Conservation (phyloP, 2,888 invertebrate genomes). For the Drosophila melanosoma region DNA sequence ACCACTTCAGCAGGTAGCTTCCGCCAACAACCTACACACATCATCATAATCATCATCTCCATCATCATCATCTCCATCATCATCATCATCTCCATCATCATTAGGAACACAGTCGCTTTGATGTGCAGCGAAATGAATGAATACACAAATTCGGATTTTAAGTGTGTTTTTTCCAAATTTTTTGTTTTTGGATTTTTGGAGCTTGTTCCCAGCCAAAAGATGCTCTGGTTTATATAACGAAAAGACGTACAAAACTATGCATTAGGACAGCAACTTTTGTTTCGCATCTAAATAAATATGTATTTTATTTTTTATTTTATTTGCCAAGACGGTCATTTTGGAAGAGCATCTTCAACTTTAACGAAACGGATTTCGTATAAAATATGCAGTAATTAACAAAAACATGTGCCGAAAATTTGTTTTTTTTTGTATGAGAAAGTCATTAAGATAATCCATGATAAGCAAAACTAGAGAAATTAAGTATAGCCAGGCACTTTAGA, state of each 20-base stretch:
- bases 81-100: slow-evolving; percentile 19
- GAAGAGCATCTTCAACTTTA: slow-evolving; percentile 7
- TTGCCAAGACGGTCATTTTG: slow-evolving; percentile 18
- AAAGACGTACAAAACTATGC: slow-evolving; percentile 35
- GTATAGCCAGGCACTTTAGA: neutral
- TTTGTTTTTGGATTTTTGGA: slow-evolving; percentile 14
- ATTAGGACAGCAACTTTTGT: slow-evolving; percentile 41
- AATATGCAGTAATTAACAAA: slow-evolving; percentile 14
- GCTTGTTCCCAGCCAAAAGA: slow-evolving; percentile 16
- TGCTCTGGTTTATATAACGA: slow-evolving; percentile 62
- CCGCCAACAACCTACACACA: slow-evolving; percentile 51
- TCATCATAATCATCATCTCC: neutral
- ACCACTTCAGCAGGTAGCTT: slow-evolving; percentile 29
- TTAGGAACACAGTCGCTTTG: slow-evolving; percentile 31
- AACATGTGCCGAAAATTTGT: slow-evolving; percentile 22
- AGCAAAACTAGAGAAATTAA: neutral
- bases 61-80: slow-evolving; percentile 13
- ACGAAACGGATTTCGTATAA: slow-evolving; percentile 15
- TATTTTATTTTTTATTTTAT: slow-evolving; percentile 56
- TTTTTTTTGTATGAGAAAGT: neutral
- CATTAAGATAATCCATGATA: neutral
- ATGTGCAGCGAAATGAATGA: slow-evolving; percentile 52
- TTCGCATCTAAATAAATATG: slow-evolving; percentile 61
- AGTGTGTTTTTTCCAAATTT: slow-evolving; percentile 1
- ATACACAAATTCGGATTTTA: slow-evolving; percentile 38